phyloP scores from a whole-genome alignment of 1,140 invertebrate genomes.

The Apocrypta bakeri region DNA sequence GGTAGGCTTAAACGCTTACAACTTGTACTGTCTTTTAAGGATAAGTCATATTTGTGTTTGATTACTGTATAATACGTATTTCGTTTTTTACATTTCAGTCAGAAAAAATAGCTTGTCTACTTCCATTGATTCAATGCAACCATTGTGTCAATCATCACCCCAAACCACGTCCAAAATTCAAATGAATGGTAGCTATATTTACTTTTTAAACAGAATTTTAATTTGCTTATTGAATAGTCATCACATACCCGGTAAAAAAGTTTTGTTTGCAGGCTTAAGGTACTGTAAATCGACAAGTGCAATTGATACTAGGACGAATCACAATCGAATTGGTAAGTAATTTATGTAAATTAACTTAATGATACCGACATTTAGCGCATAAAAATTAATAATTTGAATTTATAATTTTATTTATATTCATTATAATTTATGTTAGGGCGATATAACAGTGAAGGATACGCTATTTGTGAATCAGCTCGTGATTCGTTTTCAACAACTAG shows the following conservation, averaged over 20 bases:
- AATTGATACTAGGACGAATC: constrained; percentile 58
- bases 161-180: constrained; percentile 51
- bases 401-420: not conserved
- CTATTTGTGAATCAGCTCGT: constrained; percentile 51
- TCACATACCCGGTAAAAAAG: constrained; percentile 35
- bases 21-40: not conserved
- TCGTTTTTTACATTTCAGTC: constrained; percentile 57
- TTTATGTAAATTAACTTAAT: not conserved
- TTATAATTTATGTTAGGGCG: constrained; percentile 52
- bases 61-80: not conserved
- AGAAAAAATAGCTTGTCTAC: constrained; percentile 62
- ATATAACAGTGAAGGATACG: constrained; percentile 58
- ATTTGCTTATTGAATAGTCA: constrained; percentile 14
- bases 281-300: constrained; percentile 64
- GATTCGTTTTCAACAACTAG: constrained; percentile 50
- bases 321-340: constrained; percentile 56
- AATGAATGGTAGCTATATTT: constrained; percentile 55
- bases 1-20: not conserved
- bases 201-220: constrained; percentile 15
- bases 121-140: constrained; percentile 61
- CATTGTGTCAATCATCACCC: constrained; percentile 59
- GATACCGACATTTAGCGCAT: no score
- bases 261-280: constrained; percentile 61
- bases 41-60: not conserved
- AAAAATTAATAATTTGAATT: no score